Conservation (phyloP, 2,113 vertebrate species). For the Scopus umbretta region DNA sequence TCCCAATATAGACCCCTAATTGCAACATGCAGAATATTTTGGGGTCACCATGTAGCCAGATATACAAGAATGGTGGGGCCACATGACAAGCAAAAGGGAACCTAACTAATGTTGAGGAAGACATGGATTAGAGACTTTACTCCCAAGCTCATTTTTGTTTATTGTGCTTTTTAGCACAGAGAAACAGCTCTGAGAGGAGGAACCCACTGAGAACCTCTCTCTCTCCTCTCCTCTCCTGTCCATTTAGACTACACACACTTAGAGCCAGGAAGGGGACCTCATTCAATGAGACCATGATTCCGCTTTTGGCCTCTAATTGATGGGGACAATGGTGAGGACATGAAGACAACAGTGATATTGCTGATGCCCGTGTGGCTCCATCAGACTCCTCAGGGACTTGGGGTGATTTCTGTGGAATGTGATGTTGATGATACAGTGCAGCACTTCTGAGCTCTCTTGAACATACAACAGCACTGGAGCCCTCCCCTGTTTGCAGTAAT, state of each 20-base stretch:
- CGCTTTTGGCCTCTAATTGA: neutral
- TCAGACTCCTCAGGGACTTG: neutral
- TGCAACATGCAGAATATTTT: neutral
- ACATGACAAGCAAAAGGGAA: neutral
- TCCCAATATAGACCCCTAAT: neutral
- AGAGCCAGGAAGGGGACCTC: neutral
- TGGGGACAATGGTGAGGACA: accelerated
- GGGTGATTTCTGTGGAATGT: neutral
- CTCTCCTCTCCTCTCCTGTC: neutral
- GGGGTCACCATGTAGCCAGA: neutral
- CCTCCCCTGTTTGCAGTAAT: neutral
- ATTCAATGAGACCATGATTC: neutral
- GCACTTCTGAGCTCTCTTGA: neutral
- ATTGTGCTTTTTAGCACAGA: neutral
- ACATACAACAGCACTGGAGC: neutral
- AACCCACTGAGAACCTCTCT: neutral
- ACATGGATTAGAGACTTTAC: neutral
- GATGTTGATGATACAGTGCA: neutral
- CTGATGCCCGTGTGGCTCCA: neutral
- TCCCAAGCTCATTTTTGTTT: neutral
- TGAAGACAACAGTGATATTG: neutral
- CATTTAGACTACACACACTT: neutral
- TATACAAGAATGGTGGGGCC: neutral
- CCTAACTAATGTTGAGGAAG: neutral
- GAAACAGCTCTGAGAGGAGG: neutral